A percentile compares a stretch with the other conserved stretches of the same genome.
Conservation (phyloP, 2,888 invertebrate genomes). For the Strigamia maritima region DNA sequence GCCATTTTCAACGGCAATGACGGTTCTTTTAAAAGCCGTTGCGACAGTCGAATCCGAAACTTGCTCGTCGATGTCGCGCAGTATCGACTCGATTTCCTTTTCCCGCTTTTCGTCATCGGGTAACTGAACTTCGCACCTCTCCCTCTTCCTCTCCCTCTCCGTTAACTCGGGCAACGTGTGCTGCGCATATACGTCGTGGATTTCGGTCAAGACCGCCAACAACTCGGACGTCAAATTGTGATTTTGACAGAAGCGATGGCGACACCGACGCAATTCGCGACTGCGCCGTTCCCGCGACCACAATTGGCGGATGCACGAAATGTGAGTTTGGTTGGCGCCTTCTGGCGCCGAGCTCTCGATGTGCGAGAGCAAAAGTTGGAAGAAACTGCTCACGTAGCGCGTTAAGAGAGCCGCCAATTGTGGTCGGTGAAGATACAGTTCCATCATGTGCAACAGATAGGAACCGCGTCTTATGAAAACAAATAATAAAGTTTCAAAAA, state of each 20-base stretch:
- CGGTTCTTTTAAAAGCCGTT: neutral
- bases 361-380: neutral
- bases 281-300: neutral
- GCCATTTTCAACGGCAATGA: neutral
- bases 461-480: neutral
- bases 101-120: no score
- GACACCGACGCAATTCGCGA: neutral
- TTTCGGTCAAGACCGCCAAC: neutral
- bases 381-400: neutral
- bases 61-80: neutral
- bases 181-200: neutral
- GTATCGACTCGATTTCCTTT: neutral
- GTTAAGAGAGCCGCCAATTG: neutral
- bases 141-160: no score
- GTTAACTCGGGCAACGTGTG: neutral
- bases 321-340: neutral
- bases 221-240: neutral
- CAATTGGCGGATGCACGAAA: neutral
- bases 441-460: slow-evolving; percentile 6
- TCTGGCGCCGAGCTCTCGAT: neutral
- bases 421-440: neutral
- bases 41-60: neutral
- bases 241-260: neutral
- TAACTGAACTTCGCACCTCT: no score
- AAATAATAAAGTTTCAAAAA: neutral